Base-by-base conservation (phyloP, 2,113 vertebrate species). In the Pteropus alecto region DNA sequence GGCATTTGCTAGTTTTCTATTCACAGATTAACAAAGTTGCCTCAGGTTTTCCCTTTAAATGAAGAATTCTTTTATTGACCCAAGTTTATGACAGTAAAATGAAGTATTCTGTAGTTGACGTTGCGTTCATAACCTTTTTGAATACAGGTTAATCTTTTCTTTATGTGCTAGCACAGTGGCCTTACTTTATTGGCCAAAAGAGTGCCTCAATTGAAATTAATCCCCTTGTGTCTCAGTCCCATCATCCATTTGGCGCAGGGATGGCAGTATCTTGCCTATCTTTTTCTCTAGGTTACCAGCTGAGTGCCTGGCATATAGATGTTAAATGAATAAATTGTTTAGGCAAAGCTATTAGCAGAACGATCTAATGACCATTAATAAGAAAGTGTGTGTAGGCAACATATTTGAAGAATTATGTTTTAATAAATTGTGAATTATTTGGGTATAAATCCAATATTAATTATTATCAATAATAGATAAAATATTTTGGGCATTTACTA, bases 371-470 rank as follows among this genome's bases (percentile, higher is more conserved):
- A 91, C 56, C 28, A n/a, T 94, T 58, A 89, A 74, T 11, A 95
- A 70, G 61, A 41, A 94, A 87, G 48, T 51, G 16, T 30, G 41
- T 35, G 61, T 60, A 54, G 38, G 41, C 68, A 92, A 63, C 63
- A 58, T 24, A 92, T 60, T 60, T 71, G 61, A 92, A 95, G 87
- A 96, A 70, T 92, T 96, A 92, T 95, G 63, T 83, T 89, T 96
- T 96, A 95, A 74, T 90, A 95, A 87, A 83, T 54, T 51, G 73
- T 79, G 63, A 79, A 16, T 95, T 95, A 94, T 78, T 95, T 76
- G 46, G 71, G 18, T 67, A 28, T 63, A 91, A 94, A 82, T 79
- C 73, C 83, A 95, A 5, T 79, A 48, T 82, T 94, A 94, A 93
- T 95, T 85, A 77, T 51, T 89, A 91, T 78, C 93, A 92, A 28